Conservation (phyloP, 2,797 vertebrate genomes). For the Aldrovandia affinis region DNA sequence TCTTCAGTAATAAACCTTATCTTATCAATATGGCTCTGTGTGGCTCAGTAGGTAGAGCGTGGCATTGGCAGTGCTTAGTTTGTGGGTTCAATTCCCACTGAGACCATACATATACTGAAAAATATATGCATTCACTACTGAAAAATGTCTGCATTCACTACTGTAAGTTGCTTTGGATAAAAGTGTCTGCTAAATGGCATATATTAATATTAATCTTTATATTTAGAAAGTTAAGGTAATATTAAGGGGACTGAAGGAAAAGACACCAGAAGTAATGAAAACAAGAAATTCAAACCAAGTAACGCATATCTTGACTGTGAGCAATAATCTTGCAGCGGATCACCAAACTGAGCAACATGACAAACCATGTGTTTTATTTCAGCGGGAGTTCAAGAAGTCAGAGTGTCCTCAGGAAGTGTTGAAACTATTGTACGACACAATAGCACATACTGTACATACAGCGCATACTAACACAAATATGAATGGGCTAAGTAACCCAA, state of each 20-base stretch:
- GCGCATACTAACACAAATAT: constrained; percentile 46
- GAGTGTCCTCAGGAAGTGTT: constrained; percentile 41
- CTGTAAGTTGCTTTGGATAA: too few relatives aligned
- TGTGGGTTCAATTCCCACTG: too few relatives aligned
- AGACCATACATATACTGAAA: too few relatives aligned
- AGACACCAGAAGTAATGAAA: not conserved
- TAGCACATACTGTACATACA: too few relatives aligned
- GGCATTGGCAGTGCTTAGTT: too few relatives aligned
- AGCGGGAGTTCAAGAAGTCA: constrained; percentile 45
- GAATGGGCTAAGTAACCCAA: constrained; percentile 34
- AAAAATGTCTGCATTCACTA: too few relatives aligned
- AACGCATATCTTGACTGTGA: not conserved
- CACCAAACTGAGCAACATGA: not conserved
- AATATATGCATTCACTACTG: too few relatives aligned
- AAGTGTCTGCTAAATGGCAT: too few relatives aligned
- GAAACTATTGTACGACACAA: constrained; percentile 45
- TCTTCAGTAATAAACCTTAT: too few relatives aligned
- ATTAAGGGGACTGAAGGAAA: not conserved
- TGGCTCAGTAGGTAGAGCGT: too few relatives aligned
- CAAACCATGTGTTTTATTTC: constrained; percentile 30
- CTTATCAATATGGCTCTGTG: too few relatives aligned
- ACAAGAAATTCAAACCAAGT: not conserved
- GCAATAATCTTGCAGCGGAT: not conserved
- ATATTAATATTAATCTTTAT: too few relatives aligned
- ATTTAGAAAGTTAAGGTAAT: not conserved